Evolutionary conservation across 2,113 vertebrate species (phyloP).

Genomic region (Polypterus bichir): DNA sequence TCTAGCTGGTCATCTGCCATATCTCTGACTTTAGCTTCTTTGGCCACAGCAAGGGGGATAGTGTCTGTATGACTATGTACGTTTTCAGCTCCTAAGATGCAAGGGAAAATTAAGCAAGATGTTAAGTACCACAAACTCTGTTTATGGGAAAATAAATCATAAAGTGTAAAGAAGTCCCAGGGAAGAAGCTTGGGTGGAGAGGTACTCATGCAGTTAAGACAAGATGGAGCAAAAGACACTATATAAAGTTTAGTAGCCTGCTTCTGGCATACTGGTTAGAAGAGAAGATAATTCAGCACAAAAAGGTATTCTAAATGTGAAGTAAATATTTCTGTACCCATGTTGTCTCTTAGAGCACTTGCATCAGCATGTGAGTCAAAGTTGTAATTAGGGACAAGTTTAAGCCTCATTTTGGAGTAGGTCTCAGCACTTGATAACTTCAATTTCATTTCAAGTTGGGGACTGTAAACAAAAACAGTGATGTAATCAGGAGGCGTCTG

Average conservation of each 20-base stretch:
- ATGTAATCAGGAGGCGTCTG: no score
- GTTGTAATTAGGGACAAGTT: conserved; percentile 84
- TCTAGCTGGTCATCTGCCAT: conserved; percentile 79
- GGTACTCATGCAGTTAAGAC: no score
- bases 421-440: conserved; percentile 82
- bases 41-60: conserved; percentile 74
- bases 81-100: conserved; percentile 60
- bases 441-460: conserved; percentile 58
- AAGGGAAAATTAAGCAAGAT: background rate
- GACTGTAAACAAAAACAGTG: conserved; percentile 30
- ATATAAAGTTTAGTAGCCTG: no score
- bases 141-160: no score
- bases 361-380: conserved; percentile 77
- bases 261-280: no score
- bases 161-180: no score
- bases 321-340: conserved; percentile 45
- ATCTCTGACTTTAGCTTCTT: conserved; percentile 87
- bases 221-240: no score
- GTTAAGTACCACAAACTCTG: no score
- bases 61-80: conserved; percentile 54
- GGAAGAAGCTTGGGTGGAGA: no score
- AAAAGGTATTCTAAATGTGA: no score
- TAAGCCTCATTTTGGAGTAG: conserved; percentile 89
- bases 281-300: no score
- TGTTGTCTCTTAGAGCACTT: conserved; percentile 86